Evolutionary conservation across 2,797 vertebrate genomes (phyloP), one percentile per base, ranked within the genome.

Genomic region (Monodelphis domestica): DNA sequence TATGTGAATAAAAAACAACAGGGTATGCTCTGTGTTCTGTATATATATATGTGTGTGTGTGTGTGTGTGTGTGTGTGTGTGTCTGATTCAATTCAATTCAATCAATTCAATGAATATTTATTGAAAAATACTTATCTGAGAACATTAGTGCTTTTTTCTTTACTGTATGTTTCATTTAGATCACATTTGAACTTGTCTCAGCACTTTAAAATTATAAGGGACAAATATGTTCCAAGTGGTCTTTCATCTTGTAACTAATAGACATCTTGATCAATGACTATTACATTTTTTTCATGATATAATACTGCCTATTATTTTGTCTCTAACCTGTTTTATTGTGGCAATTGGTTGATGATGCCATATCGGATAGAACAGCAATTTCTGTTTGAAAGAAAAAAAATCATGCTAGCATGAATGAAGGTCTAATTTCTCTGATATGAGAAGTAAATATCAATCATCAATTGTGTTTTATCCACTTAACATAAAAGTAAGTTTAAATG

Each of bases 351-450:
- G 95, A 94, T 89, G 54, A 92, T 95, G 88, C 54, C 89, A 28
- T 84, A 90, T 89, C 56, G 63, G 94, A 92, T 96, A 91, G 91
- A 87, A 70, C 29, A 53, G 6, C 89, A 17, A 88, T 70, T 21
- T 94, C 87, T 91, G 45, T 21, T 59, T n/a, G n/a, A n/a, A n/a
- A 17, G n/a, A n/a, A 92, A 93, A 95, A 87, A 53, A 92, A 55
- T 89, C 63, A 89, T 70, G 24, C 33, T 94, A 93, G 30, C 50
- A 95, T 94, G 97, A 95, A 95, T 93, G 53, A 88, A 63, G 24
- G 30, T 4, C 4, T 63, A 52, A 93, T 53, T 53, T 93, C 24
- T 88, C 14, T 91, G 90, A 33, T 53, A 95, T 95, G 53, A 52
- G 63, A 89, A n/a, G 84, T 29, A 96, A 28, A 24, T 0, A n/a